phyloP scores from a whole-genome alignment of 2,113 vertebrate genomes.

The Engystomops pustulosus region DNA sequence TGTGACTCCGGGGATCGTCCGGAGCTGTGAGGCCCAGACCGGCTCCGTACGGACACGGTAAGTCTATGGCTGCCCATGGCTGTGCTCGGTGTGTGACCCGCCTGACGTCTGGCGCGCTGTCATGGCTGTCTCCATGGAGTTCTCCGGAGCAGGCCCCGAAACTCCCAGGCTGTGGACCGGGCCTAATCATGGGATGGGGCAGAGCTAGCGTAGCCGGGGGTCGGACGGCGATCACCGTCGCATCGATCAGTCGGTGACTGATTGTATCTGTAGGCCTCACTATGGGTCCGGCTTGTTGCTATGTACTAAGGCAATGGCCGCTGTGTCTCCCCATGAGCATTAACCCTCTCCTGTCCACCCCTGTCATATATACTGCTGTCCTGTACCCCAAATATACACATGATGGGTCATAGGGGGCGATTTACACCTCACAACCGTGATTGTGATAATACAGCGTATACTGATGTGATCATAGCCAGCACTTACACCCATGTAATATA shows the following conservation, averaged over 20 bases:
- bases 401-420: too few relatives aligned
- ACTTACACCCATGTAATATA: too few relatives aligned
- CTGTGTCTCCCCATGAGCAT: background rate
- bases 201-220: background rate
- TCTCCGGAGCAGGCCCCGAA: background rate
- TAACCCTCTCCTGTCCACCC: background rate
- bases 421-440: too few relatives aligned
- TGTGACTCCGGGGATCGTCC: slow-evolving; percentile 53
- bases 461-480: too few relatives aligned
- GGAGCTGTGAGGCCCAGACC: slow-evolving; percentile 54
- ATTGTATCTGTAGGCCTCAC: background rate
- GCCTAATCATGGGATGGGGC: background rate
- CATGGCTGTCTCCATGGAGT: background rate
- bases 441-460: too few relatives aligned
- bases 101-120: background rate
- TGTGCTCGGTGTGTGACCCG: too few relatives aligned
- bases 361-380: too few relatives aligned
- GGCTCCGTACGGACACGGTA: slow-evolving; percentile 44
- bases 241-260: background rate
- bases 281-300: background rate
- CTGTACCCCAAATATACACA: too few relatives aligned
- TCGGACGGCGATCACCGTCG: background rate
- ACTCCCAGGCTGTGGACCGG: slow-evolving; percentile 22
- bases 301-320: too few relatives aligned
- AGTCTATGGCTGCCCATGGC: background rate